phyloP scores from a whole-genome alignment of 2,113 vertebrate genomes.

The Melospiza georgiana region DNA sequence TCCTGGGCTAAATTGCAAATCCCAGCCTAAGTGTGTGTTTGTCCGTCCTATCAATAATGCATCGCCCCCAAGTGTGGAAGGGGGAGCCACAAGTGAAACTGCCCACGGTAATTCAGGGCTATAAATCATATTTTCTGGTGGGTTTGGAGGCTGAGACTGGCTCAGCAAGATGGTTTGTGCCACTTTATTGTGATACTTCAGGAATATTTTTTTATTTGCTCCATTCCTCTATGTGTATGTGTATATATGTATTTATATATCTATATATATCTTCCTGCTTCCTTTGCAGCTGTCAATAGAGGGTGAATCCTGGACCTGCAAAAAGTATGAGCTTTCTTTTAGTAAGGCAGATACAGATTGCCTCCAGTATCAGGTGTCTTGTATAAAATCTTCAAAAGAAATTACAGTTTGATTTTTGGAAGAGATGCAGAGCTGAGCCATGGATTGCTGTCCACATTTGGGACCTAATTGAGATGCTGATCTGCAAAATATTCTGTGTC shows the following conservation, averaged over 20 bases:
- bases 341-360: background rate
- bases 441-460: background rate
- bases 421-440: background rate
- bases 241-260: background rate
- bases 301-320: background rate
- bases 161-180: background rate
- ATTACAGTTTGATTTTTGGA: background rate
- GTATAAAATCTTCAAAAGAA: background rate
- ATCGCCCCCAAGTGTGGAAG: background rate
- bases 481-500: background rate
- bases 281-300: background rate
- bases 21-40: background rate
- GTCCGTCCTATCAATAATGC: constrained; percentile 23
- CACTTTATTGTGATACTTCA: background rate
- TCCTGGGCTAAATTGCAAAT: background rate
- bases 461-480: background rate
- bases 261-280: background rate
- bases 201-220: background rate
- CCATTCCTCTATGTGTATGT: background rate
- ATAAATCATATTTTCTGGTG: background rate
- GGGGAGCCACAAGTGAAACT: constrained; percentile 1
- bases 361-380: background rate
- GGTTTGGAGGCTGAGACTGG: background rate
- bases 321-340: background rate
- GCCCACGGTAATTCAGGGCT: background rate